Percentiles rank a stretch among this genome's conserved stretches.
Conservation (phyloP, 2,888 invertebrate species). For the Lucinisca nassula region DNA sequence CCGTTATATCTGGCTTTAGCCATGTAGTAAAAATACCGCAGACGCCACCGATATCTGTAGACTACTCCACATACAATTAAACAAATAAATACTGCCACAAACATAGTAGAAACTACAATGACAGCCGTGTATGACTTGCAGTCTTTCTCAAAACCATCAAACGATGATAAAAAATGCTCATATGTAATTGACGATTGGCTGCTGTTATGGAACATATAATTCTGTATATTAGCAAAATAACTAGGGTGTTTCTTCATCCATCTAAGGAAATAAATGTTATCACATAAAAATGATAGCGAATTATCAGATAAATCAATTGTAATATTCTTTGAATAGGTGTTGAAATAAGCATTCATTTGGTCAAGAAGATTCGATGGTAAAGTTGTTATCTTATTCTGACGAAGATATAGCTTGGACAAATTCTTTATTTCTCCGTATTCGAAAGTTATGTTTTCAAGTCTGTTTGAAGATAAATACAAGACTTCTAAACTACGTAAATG, state of each 20-base stretch:
- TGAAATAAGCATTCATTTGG: slow-evolving; percentile 4
- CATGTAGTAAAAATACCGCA: slow-evolving; percentile 58
- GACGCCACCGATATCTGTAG: slow-evolving; percentile 61
- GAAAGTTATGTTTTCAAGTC: slow-evolving; percentile 6
- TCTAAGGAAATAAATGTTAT: slow-evolving; percentile 14
- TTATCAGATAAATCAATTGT: slow-evolving; percentile 44
- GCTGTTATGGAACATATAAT: slow-evolving; percentile 7
- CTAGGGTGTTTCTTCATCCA: slow-evolving; percentile 33
- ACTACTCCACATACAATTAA: slow-evolving; percentile 39
- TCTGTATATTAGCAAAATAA: slow-evolving; percentile 9
- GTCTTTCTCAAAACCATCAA: slow-evolving; percentile 6
- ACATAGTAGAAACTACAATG: slow-evolving; percentile 19
- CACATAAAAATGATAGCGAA: slow-evolving; percentile 17
- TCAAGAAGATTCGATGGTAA: neutral
- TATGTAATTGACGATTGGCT: neutral
- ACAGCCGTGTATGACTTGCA: slow-evolving; percentile 14
- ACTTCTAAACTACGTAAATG: neutral
- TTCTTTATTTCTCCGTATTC: neutral
- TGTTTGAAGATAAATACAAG: slow-evolving; percentile 21
- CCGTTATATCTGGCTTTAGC: slow-evolving; percentile 41
- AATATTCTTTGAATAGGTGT: neutral
- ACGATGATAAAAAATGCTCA: neutral
- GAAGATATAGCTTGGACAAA: slow-evolving; percentile 35
- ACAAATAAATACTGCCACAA: slow-evolving; percentile 28
- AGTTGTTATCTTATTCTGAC: slow-evolving; percentile 13